Evolutionary conservation across 2,113 vertebrate species (phyloP), one percentile per base, ranked within the genome.

Genomic region (Entomyzon cyanotis): DNA sequence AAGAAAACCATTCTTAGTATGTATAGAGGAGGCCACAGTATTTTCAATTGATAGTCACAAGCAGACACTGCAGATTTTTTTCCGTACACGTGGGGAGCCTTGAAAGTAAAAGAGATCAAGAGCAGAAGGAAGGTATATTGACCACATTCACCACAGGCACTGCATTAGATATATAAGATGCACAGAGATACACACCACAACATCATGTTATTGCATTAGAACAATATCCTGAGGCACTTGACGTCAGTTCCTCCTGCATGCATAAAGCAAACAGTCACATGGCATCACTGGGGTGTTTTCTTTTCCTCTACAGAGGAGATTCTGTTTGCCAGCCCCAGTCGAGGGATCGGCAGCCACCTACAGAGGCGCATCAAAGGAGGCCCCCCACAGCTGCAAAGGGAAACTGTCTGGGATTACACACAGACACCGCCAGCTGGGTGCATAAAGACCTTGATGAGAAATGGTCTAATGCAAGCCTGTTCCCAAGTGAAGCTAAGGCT

Each of bases 361-460:
- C 71, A 70, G 95, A 53, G 88, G 73, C 24, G 74, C 95, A 95
- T 97, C 96, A 97, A 96, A 97, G 95, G 74, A 91, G 89, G 62
- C 83, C 85, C 74, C 96, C 97, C 86, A 73, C 95, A 55, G 95
- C 53, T 94, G 91, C 96, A 93, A 83, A 87, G 88, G 96, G 95
- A 96, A 94, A 68, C 94, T 86, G 93, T 63, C 95, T 91, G 96
- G 81, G 91, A 95, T 93, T 95, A 94, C 96, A 95, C 84, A 90
- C 91, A 95, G 93, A 52, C 88, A 84, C 42, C 0, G 5, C 90
- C 95, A 90, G 93, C 96, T 96, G 95, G 73, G 74, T 82, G 92
- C 94, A 87, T 82, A 90, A 95, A 96, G 91, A 93, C 80, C 69
- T 68, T 46, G 81, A 79, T 84, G 90, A 91, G 93, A 91, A 96